Evolutionary conservation across 2,113 vertebrate genomes (phyloP), one percentile per base, ranked within the genome.

Genomic region (Aegotheles bennettii): DNA sequence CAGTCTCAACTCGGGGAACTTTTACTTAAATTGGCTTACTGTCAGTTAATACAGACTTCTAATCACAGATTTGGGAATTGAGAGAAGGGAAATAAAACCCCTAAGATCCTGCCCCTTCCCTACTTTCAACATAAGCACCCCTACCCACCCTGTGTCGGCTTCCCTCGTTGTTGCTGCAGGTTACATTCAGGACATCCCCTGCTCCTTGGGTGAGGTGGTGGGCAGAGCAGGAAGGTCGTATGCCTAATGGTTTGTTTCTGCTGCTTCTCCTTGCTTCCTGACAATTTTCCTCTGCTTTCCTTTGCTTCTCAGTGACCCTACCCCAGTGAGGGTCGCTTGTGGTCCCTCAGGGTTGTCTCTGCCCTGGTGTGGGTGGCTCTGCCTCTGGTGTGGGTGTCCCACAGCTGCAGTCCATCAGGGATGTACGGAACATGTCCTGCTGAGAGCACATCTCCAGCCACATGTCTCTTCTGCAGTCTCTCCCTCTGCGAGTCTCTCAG

Each of bases 271-370:
- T 35, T 70, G 57, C 47, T 75, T 65, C 56, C 13, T 59, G 23
- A 25, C 56, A 14, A 7, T 91, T 73, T 89, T 68, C 13, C 10
- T 73, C 19, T 69, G 21, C 12, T 51, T 1, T 5, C 50, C 63
- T 69, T 65, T 61, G 28, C 14, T 43, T 50, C 54, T 71, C 3
- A 1, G 23, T 60, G 29, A 67, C 19, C 23, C 10, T 63, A 9
- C 3, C 29, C 1, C 9, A 38, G 4, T 29, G 35, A 57, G 11
- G 16, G 26, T 79, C 1, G 3, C 19, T 48, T 73, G 9, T 1
- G 9, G 25, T 71, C 35, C 48, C 43, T 33, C 29, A 54, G 43
- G 16, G 10, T 14, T 78, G 17, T 23, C 17, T 2, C 13, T 71
- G 40, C 38, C 31, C n/a, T 64, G 9, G 4, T 47, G 16, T 73